Evolutionary conservation across 2,888 invertebrate genomes (phyloP), one percentile per base, ranked within the genome.

Genomic region (Euclidia mi): DNA sequence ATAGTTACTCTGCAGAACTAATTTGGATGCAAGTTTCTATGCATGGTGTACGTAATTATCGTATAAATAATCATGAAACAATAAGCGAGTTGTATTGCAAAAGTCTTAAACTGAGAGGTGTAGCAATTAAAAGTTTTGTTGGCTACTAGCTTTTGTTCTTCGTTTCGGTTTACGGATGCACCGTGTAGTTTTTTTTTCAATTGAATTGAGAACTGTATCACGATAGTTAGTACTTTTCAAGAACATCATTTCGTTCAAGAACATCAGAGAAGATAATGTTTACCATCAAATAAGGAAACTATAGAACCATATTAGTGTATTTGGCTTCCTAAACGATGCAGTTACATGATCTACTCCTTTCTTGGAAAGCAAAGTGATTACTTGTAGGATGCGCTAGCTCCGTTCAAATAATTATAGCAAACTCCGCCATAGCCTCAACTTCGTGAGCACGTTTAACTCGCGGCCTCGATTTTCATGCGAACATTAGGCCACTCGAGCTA

Each of bases 1-100:
- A 50, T 35, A 55, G 41, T 38, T 47, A 46, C 43, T 56, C 37
- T 11, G 4, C 43, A 38, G 56, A 63, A 61, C 64, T 56, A 63
- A 63, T 47, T 59, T 46, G 29, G 34, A 42, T 51, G 45, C 56
- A 48, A 60, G 52, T 66, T 47, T 28, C 38, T 45, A 43, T 35
- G 42, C 48, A 50, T 12, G 37, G 25, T 40, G 48, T 43, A 37
- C 47, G 41, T 34, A 53, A 47, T 53, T 53, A 29, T 11, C 17
- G 47, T 53, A 41, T 55, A n/a, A n/a, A n/a, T n/a, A 47, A 47
- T 47, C 15, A 11, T 7, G 31, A 43, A 31, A 38, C 48, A 55
- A 31, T 48, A 37, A 31, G 35, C n/a, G 32, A 48, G 45, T 46
- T 35, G n/a, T 17, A 40, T 38, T 34, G 31, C 7, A 29, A 9